Evolutionary conservation across 2,113 vertebrate genomes (phyloP).

Genomic region (Glaucidium brasilianum): DNA sequence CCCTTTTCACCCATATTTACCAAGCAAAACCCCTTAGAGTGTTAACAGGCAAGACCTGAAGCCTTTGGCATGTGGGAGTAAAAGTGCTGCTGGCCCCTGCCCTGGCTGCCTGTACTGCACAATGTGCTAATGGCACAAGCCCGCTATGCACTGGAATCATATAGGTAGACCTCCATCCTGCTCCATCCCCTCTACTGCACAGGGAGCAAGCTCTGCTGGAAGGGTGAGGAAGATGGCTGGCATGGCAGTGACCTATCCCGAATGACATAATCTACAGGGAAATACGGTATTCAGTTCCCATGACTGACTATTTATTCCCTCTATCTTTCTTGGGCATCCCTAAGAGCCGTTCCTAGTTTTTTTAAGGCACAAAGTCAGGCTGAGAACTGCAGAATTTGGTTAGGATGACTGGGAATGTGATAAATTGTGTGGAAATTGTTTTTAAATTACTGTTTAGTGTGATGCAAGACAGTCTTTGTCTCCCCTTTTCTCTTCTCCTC

Average conservation of each 20-base stretch:
- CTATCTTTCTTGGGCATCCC: neutral
- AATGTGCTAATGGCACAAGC: neutral
- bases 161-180: neutral
- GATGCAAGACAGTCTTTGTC: neutral
- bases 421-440: neutral
- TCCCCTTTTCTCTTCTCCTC: neutral
- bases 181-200: neutral
- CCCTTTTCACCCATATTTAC: neutral
- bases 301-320: neutral
- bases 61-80: neutral
- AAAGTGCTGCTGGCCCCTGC: neutral
- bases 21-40: neutral
- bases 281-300: neutral
- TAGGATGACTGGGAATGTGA: neutral
- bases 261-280: neutral
- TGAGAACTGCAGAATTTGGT: neutral
- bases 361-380: neutral
- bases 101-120: neutral
- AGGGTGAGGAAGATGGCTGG: neutral
- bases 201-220: neutral
- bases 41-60: accelerated
- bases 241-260: neutral
- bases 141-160: accelerated
- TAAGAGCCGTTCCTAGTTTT: neutral
- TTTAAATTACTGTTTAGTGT: neutral